Conservation (phyloP, 2,888 invertebrate species). For the Aphidius colemani region DNA sequence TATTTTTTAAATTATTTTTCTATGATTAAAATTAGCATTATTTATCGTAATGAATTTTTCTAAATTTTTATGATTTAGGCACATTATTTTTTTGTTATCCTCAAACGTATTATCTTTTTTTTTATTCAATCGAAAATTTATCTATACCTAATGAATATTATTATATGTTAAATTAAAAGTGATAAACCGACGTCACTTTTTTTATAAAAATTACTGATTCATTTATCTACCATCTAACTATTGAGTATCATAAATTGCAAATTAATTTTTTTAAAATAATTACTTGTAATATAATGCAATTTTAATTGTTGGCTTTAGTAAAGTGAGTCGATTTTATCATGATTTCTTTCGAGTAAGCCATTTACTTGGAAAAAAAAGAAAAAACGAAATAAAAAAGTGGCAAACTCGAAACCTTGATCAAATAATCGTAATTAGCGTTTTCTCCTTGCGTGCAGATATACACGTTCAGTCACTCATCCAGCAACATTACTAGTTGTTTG, state of each 20-base stretch:
- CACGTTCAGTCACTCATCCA: background rate
- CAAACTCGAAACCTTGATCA: conserved; percentile 16
- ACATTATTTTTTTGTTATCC: background rate
- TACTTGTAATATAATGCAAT: background rate
- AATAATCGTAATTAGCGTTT: conserved; percentile 20
- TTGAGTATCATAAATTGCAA: no score
- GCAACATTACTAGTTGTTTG: no score
- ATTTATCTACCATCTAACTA: no score
- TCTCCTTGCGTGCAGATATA: conserved; percentile 13
- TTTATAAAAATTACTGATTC: background rate
- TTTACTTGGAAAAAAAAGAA: conserved; percentile 9
- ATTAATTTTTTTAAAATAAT: no score
- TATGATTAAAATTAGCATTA: background rate
- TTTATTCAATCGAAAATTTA: background rate
- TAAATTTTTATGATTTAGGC: background rate
- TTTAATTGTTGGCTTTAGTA: conserved; percentile 1
- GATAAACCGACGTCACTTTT: no score
- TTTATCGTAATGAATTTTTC: background rate
- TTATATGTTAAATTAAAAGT: background rate
- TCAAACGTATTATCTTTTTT: conserved; percentile 1
- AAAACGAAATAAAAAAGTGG: conserved; percentile 6
- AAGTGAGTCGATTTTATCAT: conserved; percentile 12
- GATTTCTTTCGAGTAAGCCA: conserved; percentile 8
- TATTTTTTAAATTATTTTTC: background rate
- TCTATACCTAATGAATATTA: conserved; percentile 6